Evolutionary conservation across 2,888 invertebrate genomes (phyloP), one percentile per base, ranked within the genome.

Genomic region (Villa cingulata): DNA sequence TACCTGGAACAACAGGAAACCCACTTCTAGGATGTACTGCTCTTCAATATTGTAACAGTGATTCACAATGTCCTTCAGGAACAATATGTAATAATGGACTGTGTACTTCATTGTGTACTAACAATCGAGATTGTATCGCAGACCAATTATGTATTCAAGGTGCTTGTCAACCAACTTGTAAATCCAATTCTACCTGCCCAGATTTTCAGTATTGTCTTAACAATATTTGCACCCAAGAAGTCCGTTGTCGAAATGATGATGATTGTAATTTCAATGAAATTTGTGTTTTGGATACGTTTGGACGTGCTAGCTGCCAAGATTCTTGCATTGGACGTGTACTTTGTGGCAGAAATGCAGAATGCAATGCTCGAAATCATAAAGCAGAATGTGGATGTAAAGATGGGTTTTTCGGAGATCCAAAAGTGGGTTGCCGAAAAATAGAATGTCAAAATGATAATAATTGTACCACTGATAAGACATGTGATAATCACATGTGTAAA

Each of bases 111-210:
- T 65, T 85, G 17, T 91, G 91, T 60, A 77, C 80, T 55, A 84
- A 81, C 56, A 78, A 84, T 18, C 76, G 90, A 52, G 90, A 91
- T 56, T 91, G 91, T 61, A 81, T 90, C 46, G 77, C 78, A 16
- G 86, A 88, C 58, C 90, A 91, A 70, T 71, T 88, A 15, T 91
- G 91, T 60, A 81, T 91, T 50, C 83, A 86, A 65, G 81, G 80
- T 14, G 78, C 86, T n/a, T 91, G 91, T 61, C 82, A 87, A 60
- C 78, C 86, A 19, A 86, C 86, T 4, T 91, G 91, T 62, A 78
- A 80, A 58, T 73, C 78, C 12, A 89, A 90, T 61, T 70, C 75
- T 3, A 84, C 85, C 15, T 92, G 91, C 57, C 87, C 90, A 1
- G 83, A 88, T 52, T 84, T 82, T 62, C 88, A 89, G 62, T 86